Base-by-base conservation (phyloP, 1,140 invertebrate species). In the Condylostylus longicornis region DNA sequence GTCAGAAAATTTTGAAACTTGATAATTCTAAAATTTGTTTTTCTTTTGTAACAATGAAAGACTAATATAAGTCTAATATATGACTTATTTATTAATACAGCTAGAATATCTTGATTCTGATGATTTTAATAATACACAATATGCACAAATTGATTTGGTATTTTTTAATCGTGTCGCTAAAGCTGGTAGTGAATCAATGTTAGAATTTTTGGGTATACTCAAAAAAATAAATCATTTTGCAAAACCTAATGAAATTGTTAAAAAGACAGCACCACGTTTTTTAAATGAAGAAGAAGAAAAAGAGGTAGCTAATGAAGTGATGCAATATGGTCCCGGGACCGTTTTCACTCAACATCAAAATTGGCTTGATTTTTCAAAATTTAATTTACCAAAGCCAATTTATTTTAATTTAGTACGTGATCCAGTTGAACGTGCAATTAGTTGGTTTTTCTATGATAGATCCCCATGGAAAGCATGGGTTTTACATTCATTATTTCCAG, bases 351-450 rank as follows among this genome's bases (percentile, higher is more conserved):
- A 57, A 33, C 55, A 59, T 33, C 40, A 40, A 1, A 52, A 55
- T 53, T 61, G 31, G 61, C 86, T 84, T 2, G 53, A 58, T 46
- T 59, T 49, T 44, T 58, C 37, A 51, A 83, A 81, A 44, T 84
- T 74, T 51, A 74, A 78, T 18, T 60, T 76, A 31, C 75, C 79
- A 0, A 72, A 75, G 45, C 86, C 86, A 0, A 85, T 89, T 47
- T 89, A 88, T 62, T 77, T 89, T 38, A 90, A 90, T 58, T 63
- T 89, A 45, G 82, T 89, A 2, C 67, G 86, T 18, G 82, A 90
- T 64, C 86, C 85, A 0, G 76, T 89, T 15, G 82, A 90, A 55
- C 70, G 85, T 30, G 79, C 88, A 5, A 88, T 89, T 46, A 89
- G 84, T 2, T 86, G 82, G 73, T 90, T 88, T 63, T 90, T 89